These are phyloP conservation scores for Drosophila prolongata DNA, from an alignment of 2,888 invertebrate genomes.

Conservation along the genomic window DNA sequence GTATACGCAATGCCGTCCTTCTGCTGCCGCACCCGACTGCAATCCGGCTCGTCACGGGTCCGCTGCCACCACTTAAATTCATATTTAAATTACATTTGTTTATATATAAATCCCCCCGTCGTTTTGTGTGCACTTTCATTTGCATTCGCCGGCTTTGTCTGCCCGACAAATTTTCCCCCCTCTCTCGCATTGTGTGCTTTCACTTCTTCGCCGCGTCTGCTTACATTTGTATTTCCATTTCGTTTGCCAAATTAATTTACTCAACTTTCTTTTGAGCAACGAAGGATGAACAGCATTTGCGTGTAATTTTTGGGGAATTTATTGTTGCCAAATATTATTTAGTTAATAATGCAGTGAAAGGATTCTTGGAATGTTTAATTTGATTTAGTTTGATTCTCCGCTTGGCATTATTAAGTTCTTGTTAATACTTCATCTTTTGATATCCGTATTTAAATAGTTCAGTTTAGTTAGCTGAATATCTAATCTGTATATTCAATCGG, in stretches of 20 bases:
- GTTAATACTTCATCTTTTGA: too few species aligned
- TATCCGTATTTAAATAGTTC: too few species aligned
- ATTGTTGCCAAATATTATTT: constrained; percentile 24
- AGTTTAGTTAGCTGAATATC: too few species aligned
- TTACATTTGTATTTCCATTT: constrained; percentile 32
- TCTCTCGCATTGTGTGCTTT: constrained; percentile 22
- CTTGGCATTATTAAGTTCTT: background rate
- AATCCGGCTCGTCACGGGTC: constrained; percentile 44
- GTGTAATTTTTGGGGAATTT: constrained; percentile 30
- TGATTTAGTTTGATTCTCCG: background rate
- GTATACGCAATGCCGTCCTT: constrained; percentile 66
- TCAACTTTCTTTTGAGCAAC: constrained; percentile 38
- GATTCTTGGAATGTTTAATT: background rate
- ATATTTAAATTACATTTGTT: constrained; percentile 75
- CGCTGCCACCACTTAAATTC: constrained; percentile 66
- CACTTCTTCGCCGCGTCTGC: constrained; percentile 29
- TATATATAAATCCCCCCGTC: constrained; percentile 35
- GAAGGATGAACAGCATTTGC: constrained; percentile 17
- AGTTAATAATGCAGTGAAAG: constrained; percentile 23
- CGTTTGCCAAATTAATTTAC: constrained; percentile 40
- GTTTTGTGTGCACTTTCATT: constrained; percentile 37
- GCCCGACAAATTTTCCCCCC: constrained; percentile 32
- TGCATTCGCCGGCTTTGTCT: constrained; percentile 44
- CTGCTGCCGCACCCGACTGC: constrained; percentile 26
- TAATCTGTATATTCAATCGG: too few species aligned